Base-by-base conservation (phyloP, 2,113 vertebrate genomes). In the Dicaeum eximium region DNA sequence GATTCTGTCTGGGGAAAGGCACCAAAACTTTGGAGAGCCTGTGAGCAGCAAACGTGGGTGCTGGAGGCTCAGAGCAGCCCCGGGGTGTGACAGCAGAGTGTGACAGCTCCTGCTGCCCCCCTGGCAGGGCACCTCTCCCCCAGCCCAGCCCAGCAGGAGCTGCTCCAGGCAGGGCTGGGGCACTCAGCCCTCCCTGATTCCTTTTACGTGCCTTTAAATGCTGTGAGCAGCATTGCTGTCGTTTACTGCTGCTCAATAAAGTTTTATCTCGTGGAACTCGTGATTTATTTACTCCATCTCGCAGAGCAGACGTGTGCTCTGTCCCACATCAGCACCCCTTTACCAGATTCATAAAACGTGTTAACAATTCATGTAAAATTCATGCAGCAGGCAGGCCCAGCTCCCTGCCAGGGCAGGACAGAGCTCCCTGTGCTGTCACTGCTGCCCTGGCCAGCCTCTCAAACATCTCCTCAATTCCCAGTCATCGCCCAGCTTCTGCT, bases 301-400 rank as follows among this genome's bases (percentile, higher is more conserved):
- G 10, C 82, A 37, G 67, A 83, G 33, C 90, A 90, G 90, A 42
- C 78, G 4, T 73, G 85, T 51, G 90, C 5, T 3, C 44, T 47
- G 62, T 82, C 88, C 92, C 71, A 86, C 90, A 73, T 45, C 87
- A 67, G 93, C 88, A 47, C 67, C 47, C 96, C 87, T 92, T 95
- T 85, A 95, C 45, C 96, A 93, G 94, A 96, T 95, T 96, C 94
- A 96, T 97, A 94, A 97, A 97, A 97, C 1, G 96, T 97, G 94
- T 96, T 95, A 97, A 97, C 96, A 97, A 88, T 97, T 95, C 90
- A 72, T 93, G 82, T 96, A 95, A 97, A 96, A 95, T 92, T 54
- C 90, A 90, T 70, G 15, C 25, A 21, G 27, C 25, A 72, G 93
- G 53, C 79, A 16, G 74, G 81, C 64, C 6, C 50, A 66, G 94